Evolutionary conservation across 1,140 invertebrate species (phyloP), one percentile per base, ranked within the genome.

Genomic region (Colletes latitarsis): DNA sequence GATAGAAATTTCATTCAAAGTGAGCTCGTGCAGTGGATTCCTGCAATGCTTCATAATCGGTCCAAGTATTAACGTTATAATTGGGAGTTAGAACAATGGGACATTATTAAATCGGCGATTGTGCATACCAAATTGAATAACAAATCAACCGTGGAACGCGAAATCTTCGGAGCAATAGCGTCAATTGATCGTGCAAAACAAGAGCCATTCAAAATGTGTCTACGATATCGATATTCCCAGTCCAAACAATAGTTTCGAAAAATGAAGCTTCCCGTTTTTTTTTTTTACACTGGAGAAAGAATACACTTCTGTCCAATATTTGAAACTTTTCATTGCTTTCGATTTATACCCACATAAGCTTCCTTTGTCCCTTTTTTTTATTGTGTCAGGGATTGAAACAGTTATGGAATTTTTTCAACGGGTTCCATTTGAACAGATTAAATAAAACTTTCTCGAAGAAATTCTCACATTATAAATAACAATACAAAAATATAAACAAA

Each of bases 11-110:
- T 30, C 21, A 43, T 53, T 53, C 8, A 15, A 39, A 63, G 30
- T 12, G 8, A 14, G 17, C 17, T 63, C 9, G 9, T 12, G 6
- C 9, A n/a, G n/a, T 30, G 49, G 17, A 57, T 19, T 19, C 39
- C 19, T 6, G 8, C 53, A 43, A 21, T 14, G 14, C 14, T 21
- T 53, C 17, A 64, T 64, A 64, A 74, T 75, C 58, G 15, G 19
- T 17, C 17, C 3, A 6, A 4, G 52, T 10, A 66, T 75, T 66
- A 66, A 66, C 30, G n/a, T 55, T 46, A 21, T 66, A 75, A 75
- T 53, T 64, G 64, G n/a, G n/a, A 1, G n/a, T 39, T 43, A 9
- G 66, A 75, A 66, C 62, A 62, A 68, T 21, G 19, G 15, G 6
- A n/a, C 15, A 49, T 46, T 6, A 58, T 60, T 46, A 57, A 73